Percentiles rank a stretch among this genome's conserved stretches.
These are phyloP conservation scores for Portevinia maculata DNA, from an alignment of 2,888 invertebrate genomes.

Conservation along the genomic window DNA sequence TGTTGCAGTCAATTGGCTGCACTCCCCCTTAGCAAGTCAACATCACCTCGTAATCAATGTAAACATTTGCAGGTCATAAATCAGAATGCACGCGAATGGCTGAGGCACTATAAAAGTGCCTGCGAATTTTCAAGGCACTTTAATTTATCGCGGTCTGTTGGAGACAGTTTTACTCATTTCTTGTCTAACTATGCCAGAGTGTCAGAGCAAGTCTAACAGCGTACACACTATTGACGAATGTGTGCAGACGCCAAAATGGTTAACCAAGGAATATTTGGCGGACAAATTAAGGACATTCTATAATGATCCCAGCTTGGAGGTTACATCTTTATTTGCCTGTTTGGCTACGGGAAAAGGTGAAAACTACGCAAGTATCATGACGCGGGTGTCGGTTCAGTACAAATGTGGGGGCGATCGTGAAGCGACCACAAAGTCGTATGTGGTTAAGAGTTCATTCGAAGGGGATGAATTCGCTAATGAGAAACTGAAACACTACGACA, in stretches of 20 bases:
- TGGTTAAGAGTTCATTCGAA: conserved; percentile 80
- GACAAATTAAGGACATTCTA: conserved; percentile 77
- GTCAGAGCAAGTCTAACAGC: conserved; percentile 26
- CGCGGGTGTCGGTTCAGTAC: conserved; percentile 77
- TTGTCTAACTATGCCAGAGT: conserved; percentile 56
- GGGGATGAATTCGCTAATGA: conserved; percentile 78
- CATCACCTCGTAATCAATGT: conserved; percentile 9
- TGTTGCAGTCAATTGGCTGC: conserved; percentile 44
- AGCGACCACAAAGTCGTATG: conserved; percentile 75
- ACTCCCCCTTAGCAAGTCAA: conserved; percentile 25
- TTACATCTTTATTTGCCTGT: conserved; percentile 75
- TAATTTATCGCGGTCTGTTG: conserved; percentile 29
- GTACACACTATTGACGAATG: conserved; percentile 36
- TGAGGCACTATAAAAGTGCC: conserved; percentile 50
- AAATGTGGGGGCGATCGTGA: conserved; percentile 65
- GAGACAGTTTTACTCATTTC: conserved; percentile 7
- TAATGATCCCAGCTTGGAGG: conserved; percentile 76
- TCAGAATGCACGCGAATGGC: not conserved
- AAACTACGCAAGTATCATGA: conserved; percentile 80
- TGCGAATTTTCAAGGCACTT: conserved; percentile 8
- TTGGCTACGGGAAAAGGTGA: conserved; percentile 80
- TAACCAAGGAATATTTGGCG: conserved; percentile 78
- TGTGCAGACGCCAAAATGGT: conserved; percentile 78
- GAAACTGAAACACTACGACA: conserved; percentile 79
- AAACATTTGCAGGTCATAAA: conserved; percentile 59